phyloP scores from a whole-genome alignment of 2,113 vertebrate species.

The Phylloscopus trochilus region DNA sequence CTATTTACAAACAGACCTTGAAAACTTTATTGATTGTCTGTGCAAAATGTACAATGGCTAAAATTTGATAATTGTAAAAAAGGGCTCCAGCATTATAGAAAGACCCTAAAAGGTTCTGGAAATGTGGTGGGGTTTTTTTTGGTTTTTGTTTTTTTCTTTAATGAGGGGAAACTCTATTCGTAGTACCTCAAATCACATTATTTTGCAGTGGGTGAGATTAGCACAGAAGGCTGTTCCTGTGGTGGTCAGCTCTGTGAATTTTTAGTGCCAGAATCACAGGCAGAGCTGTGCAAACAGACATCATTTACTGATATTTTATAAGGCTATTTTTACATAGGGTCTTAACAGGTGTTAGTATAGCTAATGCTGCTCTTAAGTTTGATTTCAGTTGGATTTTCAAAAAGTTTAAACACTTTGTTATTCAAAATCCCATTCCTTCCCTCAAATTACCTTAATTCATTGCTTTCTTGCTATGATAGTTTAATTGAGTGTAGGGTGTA shows the following conservation, averaged over 20 bases:
- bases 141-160: background rate
- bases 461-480: constrained; percentile 68
- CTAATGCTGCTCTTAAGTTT: constrained; percentile 2
- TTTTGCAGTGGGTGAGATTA: background rate
- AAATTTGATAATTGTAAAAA: background rate
- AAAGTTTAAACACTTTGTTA: constrained; percentile 38
- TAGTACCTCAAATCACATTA: background rate
- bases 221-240: background rate
- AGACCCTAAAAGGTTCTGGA: background rate
- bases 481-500: constrained; percentile 69
- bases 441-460: constrained; percentile 72
- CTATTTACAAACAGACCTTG: background rate
- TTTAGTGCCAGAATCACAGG: background rate
- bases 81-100: background rate
- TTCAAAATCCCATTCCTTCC: constrained; percentile 42
- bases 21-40: background rate
- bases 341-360: background rate
- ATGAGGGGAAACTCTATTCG: background rate
- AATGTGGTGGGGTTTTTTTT: too few species aligned
- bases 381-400: constrained; percentile 52
- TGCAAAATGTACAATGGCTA: background rate
- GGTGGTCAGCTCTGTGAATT: background rate
- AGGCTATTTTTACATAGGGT: background rate
- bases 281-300: background rate
- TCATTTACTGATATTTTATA: background rate